These are phyloP conservation scores for Drosophila sp. DNA, from an alignment of 1,140 invertebrate genomes.

Conservation along the genomic window DNA sequence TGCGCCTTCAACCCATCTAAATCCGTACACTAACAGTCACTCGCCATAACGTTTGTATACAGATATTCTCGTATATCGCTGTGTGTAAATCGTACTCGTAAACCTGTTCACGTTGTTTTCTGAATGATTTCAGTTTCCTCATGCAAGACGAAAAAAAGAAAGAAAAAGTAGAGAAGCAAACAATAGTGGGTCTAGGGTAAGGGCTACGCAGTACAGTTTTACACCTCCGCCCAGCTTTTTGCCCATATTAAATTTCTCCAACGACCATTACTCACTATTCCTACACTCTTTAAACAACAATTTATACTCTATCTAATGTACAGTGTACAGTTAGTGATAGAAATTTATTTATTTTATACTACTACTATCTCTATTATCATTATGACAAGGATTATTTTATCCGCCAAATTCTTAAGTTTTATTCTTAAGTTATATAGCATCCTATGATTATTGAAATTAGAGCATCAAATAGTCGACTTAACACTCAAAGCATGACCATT, in stretches of 20 bases:
- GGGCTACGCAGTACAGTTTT: slow-evolving; percentile 29
- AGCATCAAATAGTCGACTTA: slow-evolving; percentile 1
- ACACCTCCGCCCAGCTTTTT: not conserved
- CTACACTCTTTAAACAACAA: no score
- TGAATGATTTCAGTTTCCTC: slow-evolving; percentile 34
- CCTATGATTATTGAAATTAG: not conserved
- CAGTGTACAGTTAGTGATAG: no score
- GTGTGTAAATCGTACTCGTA: slow-evolving; percentile 41
- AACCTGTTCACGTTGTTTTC: slow-evolving; percentile 52
- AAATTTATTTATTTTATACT: no score
- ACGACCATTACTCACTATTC: no score
- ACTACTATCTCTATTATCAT: no score
- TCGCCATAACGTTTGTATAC: slow-evolving; percentile 10
- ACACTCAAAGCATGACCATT: not conserved
- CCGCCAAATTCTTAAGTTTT: no score
- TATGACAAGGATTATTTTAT: no score
- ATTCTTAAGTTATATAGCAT: no score
- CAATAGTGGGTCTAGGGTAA: slow-evolving; percentile 20
- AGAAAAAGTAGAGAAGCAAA: not conserved
- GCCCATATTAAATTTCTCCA: not conserved
- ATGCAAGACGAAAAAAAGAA: slow-evolving; percentile 2
- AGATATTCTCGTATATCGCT: not conserved
- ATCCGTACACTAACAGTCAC: slow-evolving; percentile 34
- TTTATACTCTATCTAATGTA: no score
- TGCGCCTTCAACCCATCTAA: slow-evolving; percentile 18